phyloP scores from a whole-genome alignment of 1,140 invertebrate genomes.

The Ylistrum balloti region DNA sequence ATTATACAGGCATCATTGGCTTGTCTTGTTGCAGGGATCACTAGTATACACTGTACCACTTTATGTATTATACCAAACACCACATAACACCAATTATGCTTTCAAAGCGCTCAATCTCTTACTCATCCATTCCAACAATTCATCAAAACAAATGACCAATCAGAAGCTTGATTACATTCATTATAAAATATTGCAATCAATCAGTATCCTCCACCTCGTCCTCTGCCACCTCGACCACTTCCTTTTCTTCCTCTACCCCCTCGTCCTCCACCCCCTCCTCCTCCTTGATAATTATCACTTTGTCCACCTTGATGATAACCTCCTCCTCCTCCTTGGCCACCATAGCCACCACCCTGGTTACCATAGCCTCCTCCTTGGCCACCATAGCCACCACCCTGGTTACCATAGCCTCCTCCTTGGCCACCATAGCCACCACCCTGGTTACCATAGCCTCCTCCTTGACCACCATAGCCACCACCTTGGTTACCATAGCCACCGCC shows the following conservation, averaged over 20 bases:
- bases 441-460: slow-evolving; percentile 56
- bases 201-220: slow-evolving; percentile 54
- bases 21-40: neutral
- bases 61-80: too few relatives aligned
- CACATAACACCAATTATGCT: neutral
- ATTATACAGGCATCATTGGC: neutral
- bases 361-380: slow-evolving; percentile 57
- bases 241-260: slow-evolving; percentile 57
- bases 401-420: slow-evolving; percentile 62
- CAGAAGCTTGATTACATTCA: neutral
- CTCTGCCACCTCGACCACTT: slow-evolving; percentile 55
- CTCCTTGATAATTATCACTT: slow-evolving; percentile 54
- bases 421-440: slow-evolving; percentile 56
- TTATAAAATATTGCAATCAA: neutral
- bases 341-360: slow-evolving; percentile 53
- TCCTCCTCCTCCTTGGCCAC: slow-evolving; percentile 55
- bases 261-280: slow-evolving; percentile 51
- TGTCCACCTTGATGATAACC: slow-evolving; percentile 46
- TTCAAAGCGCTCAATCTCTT: neutral
- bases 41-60: too few relatives aligned
- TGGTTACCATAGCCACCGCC: slow-evolving; percentile 75
- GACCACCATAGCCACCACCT: slow-evolving; percentile 58
- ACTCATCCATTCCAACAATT: neutral
- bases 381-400: slow-evolving; percentile 64
- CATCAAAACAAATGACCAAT: neutral